These are phyloP conservation scores for Steinernema hermaphroditum DNA, from an alignment of 2,888 invertebrate genomes.

Conservation along the genomic window DNA sequence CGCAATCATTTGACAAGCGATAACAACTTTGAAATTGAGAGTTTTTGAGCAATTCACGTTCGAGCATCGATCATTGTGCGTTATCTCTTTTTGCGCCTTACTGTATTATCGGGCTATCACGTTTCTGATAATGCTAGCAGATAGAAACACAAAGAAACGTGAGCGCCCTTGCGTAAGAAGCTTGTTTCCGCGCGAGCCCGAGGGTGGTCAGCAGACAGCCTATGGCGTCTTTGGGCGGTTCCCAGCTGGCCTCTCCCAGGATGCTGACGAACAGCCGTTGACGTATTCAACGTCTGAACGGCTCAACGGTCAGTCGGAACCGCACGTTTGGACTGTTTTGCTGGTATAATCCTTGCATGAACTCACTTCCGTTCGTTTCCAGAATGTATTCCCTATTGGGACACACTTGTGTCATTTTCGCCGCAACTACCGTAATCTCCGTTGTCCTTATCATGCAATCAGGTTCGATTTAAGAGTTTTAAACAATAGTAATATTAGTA, in stretches of 20 bases:
- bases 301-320: conserved; percentile 30
- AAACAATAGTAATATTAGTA: too few species aligned
- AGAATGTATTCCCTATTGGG: background rate
- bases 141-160: conserved; percentile 17
- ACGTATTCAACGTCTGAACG: conserved; percentile 27
- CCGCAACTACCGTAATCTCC: background rate
- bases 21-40: background rate
- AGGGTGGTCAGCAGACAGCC: conserved; percentile 27
- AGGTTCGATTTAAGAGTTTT: too few species aligned
- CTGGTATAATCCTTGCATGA: background rate
- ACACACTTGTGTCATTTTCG: background rate
- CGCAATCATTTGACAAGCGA: background rate
- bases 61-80: background rate
- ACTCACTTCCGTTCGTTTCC: background rate
- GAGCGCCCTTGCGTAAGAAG: conserved; percentile 14
- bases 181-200: conserved; percentile 22
- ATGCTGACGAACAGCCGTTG: conserved; percentile 26
- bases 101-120: background rate
- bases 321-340: background rate
- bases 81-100: background rate
- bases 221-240: conserved; percentile 27
- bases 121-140: background rate
- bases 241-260: conserved; percentile 24
- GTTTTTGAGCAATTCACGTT: background rate
- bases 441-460: background rate